Conservation (phyloP, 1,140 invertebrate genomes). For the Pseudomyrmex dendroicus region DNA sequence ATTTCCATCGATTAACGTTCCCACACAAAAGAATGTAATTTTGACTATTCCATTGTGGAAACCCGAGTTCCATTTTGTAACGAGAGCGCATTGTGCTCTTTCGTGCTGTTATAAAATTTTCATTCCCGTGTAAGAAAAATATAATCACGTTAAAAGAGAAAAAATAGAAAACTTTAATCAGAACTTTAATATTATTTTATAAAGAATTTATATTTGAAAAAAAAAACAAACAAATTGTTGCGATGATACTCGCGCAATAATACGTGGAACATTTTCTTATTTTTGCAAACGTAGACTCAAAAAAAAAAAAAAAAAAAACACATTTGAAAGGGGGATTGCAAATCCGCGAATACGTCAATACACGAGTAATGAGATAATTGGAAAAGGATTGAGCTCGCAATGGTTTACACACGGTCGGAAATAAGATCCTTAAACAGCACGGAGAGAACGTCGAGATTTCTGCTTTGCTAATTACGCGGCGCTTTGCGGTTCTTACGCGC, state of each 20-base stretch:
- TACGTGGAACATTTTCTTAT: background rate
- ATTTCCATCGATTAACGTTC: conserved; percentile 18
- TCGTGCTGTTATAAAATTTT: too few species aligned
- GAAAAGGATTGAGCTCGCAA: conserved; percentile 57
- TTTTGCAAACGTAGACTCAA: background rate
- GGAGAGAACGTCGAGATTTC: conserved; percentile 63
- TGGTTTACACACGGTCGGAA: conserved; percentile 43
- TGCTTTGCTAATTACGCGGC: conserved; percentile 73
- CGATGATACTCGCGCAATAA: background rate
- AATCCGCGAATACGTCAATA: too few species aligned
- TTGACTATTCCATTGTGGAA: background rate
- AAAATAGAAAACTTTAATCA: too few species aligned
- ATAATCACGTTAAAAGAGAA: too few species aligned
- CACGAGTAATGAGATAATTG: conserved; percentile 25
- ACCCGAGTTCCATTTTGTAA: background rate
- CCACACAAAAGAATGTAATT: conserved; percentile 21
- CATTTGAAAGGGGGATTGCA: background rate
- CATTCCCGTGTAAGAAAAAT: too few species aligned
- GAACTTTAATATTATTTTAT: too few species aligned
- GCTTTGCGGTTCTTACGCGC: conserved; percentile 72
- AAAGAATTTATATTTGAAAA: too few species aligned
- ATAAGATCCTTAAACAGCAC: conserved; percentile 68
- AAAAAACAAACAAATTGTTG: too few species aligned
- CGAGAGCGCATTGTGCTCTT: background rate
- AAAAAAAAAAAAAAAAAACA: background rate